A percentile compares a stretch with the other conserved stretches of the same genome.
Evolutionary conservation across 2,797 vertebrate species (phyloP).

Genomic region (Mormyrus hasselquistii): DNA sequence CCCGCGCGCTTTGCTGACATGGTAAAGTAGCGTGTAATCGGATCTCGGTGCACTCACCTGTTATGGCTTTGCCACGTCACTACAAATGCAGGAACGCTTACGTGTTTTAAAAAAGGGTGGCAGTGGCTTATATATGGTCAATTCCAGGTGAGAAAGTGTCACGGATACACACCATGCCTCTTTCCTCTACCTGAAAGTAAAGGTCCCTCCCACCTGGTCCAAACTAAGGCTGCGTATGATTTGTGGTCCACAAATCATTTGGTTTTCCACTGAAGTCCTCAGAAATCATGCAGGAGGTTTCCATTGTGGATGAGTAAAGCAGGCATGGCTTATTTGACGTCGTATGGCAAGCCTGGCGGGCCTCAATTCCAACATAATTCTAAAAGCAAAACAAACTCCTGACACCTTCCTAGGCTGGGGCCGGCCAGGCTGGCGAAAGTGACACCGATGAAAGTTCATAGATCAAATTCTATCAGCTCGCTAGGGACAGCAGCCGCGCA

Average conservation of each 20-base stretch:
- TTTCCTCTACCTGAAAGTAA: not conserved
- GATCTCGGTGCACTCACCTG: not conserved
- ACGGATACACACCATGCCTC: not conserved
- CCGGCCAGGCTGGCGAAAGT: conserved; percentile 15
- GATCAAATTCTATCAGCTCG: conserved; percentile 28
- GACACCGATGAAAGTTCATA: conserved; percentile 15
- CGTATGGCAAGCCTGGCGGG: conserved; percentile 27
- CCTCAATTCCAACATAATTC: conserved; percentile 34
- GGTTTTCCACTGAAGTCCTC: conserved; percentile 41
- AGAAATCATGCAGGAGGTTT: conserved; percentile 65
- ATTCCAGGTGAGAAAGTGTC: not conserved
- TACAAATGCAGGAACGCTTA: not conserved
- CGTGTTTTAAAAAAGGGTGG: not conserved
- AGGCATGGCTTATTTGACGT: conserved; percentile 44
- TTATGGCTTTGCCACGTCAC: not conserved
- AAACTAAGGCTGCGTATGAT: not conserved
- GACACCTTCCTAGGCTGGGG: conserved; percentile 10
- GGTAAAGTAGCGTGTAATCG: not conserved
- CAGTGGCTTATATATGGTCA: not conserved
- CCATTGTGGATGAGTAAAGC: conserved; percentile 44
- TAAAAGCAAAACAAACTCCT: conserved; percentile 27
- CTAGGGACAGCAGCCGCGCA: conserved; percentile 28
- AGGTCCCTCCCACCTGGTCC: not conserved
- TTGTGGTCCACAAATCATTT: conserved; percentile 49
- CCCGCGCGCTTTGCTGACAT: not conserved